Percentiles rank a stretch among this genome's conserved stretches.
phyloP scores from a whole-genome alignment of 2,113 vertebrate species.

The Leiothrix lutea region DNA sequence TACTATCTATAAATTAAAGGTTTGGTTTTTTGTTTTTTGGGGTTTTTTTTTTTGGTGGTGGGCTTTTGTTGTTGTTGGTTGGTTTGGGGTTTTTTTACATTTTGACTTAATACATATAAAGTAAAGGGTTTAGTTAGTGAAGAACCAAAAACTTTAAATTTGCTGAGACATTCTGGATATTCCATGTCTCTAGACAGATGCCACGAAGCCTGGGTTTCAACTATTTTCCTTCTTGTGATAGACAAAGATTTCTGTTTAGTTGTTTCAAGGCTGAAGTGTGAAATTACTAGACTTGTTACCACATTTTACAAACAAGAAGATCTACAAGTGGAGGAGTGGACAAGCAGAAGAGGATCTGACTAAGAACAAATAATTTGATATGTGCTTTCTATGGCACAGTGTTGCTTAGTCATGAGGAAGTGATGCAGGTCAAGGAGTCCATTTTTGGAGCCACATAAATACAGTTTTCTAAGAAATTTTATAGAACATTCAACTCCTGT shows the following conservation, averaged over 20 bases:
- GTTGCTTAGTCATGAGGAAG: background rate
- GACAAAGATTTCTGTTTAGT: background rate
- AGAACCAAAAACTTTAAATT: background rate
- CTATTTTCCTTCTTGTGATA: background rate
- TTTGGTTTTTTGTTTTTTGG: background rate
- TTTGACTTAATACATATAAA: background rate
- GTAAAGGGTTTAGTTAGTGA: background rate
- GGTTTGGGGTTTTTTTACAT: rapidly evolving
- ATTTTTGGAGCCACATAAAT: background rate
- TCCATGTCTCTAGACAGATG: background rate
- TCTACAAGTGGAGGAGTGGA: background rate
- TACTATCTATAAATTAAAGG: background rate
- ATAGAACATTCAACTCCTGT: background rate
- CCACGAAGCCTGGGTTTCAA: background rate
- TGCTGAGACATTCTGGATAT: background rate
- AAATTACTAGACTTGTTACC: background rate
- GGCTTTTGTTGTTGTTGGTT: background rate
- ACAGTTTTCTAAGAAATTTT: background rate
- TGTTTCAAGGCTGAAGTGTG: background rate
- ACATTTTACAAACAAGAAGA: background rate
- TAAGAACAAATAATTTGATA: background rate
- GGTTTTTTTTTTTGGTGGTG: too few species aligned
- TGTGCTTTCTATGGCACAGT: background rate
- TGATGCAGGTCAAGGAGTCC: background rate
- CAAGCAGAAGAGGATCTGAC: background rate